Percentiles rank a stretch among this genome's conserved stretches.
phyloP scores from a whole-genome alignment of 2,888 invertebrate genomes.

The Thyatira batis region DNA sequence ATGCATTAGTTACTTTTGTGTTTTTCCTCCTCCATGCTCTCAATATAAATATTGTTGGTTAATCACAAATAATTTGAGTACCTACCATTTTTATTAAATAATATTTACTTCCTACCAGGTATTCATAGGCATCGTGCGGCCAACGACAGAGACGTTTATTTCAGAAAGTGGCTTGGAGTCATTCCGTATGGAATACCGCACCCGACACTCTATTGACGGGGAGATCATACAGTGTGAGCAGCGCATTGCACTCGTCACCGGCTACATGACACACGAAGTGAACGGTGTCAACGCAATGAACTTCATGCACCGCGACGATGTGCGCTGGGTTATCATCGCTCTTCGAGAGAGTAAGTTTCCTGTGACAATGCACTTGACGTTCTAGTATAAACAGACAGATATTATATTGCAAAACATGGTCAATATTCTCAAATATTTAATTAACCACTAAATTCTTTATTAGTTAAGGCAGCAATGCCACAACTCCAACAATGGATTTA shows the following conservation, averaged over 20 bases:
- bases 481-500: too few species aligned
- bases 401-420: too few species aligned
- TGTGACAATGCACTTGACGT: too few species aligned
- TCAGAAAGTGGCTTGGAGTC: conserved; percentile 62
- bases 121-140: conserved; percentile 87
- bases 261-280: conserved; percentile 93
- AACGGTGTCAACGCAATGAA: conserved; percentile 93
- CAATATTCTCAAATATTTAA: too few species aligned
- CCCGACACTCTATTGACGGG: conserved; percentile 93
- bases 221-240: conserved; percentile 94
- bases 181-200: conserved; percentile 91
- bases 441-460: too few species aligned
- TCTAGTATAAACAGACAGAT: too few species aligned
- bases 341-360: conserved; percentile 85
- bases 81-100: neutral
- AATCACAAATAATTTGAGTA: too few species aligned
- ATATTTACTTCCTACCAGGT: conserved; percentile 43
- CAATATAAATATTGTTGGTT: too few species aligned
- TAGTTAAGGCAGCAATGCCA: too few species aligned
- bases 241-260: conserved; percentile 93
- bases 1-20: too few species aligned
- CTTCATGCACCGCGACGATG: conserved; percentile 94
- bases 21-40: too few species aligned
- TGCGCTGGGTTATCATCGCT: conserved; percentile 92
- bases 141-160: conserved; percentile 83